These are phyloP conservation scores for Gibbula magus DNA, from an alignment of 2,888 invertebrate species.

Conservation along the genomic window DNA sequence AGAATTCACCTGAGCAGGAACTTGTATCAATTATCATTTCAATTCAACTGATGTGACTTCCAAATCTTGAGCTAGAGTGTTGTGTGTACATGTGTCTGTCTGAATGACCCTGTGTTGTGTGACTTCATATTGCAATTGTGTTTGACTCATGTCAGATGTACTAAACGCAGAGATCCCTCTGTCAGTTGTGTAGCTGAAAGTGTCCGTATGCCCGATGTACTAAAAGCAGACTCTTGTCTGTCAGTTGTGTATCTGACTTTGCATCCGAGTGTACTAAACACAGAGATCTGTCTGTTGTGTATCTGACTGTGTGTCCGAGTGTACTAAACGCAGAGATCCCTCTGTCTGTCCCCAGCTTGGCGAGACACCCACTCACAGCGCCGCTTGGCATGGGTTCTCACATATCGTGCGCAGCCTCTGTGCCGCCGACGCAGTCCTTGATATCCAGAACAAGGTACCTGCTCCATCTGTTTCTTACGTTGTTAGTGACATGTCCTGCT, in stretches of 20 bases:
- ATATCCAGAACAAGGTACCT: slow-evolving; percentile 65
- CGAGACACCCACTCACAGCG: slow-evolving; percentile 78
- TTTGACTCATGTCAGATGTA: background rate
- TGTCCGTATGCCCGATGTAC: background rate
- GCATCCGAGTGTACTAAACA: background rate
- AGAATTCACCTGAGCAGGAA: too few relatives aligned
- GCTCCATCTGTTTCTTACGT: background rate
- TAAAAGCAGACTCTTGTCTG: background rate
- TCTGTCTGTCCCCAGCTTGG: slow-evolving; percentile 74
- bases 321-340: background rate
- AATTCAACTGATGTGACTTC: too few relatives aligned
- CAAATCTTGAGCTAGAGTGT: too few relatives aligned
- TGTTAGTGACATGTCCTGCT: too few relatives aligned
- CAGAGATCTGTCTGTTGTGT: slow-evolving; percentile 23
- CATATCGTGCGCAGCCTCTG: slow-evolving; percentile 61
- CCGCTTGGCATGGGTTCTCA: slow-evolving; percentile 77
- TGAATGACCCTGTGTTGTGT: too few relatives aligned
- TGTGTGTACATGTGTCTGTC: too few relatives aligned
- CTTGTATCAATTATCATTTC: too few relatives aligned
- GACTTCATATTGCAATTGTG: too few relatives aligned
- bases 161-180: slow-evolving; percentile 4
- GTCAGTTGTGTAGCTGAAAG: slow-evolving; percentile 28
- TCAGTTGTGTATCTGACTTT: slow-evolving; percentile 17
- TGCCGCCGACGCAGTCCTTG: slow-evolving; percentile 55
- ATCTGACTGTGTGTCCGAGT: background rate